A percentile compares a stretch with the other conserved stretches of the same genome.
These are phyloP conservation scores for Ataeniobius toweri DNA, from an alignment of 2,797 vertebrate species.

Conservation along the genomic window DNA sequence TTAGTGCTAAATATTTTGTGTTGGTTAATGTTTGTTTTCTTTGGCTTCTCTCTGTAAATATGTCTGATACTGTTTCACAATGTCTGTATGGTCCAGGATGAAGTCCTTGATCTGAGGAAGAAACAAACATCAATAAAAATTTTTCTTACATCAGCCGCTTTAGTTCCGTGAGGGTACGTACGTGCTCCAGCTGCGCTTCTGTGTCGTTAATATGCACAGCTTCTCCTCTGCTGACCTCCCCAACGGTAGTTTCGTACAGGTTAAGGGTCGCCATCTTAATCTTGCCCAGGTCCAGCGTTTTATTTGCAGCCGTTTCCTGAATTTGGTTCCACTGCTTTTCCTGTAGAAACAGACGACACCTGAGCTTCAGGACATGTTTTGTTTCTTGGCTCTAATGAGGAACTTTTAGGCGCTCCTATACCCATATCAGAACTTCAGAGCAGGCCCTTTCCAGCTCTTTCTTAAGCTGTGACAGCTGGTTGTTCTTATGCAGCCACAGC, in stretches of 20 bases:
- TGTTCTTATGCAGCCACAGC: slow-evolving; percentile 4
- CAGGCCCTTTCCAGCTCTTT: background rate
- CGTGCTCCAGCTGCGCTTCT: slow-evolving; percentile 14
- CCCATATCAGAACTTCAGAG: slow-evolving; percentile 6
- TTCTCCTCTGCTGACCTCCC: background rate
- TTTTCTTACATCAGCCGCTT: background rate
- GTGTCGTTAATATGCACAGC: slow-evolving; percentile 3
- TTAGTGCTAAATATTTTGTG: background rate
- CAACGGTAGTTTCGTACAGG: slow-evolving; percentile 3
- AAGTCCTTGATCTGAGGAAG: slow-evolving; percentile 6
- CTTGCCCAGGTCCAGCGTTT: slow-evolving; percentile 7
- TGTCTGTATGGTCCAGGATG: background rate
- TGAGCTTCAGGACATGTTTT: background rate
- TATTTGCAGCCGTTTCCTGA: slow-evolving; percentile 22
- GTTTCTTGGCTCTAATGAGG: background rate
- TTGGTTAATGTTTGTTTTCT: background rate
- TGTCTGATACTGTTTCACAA: background rate
- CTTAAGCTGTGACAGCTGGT: slow-evolving; percentile 16
- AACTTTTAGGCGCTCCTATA: background rate
- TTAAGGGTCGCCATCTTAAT: slow-evolving; percentile 1
- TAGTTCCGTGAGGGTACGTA: background rate
- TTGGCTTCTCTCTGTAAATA: background rate
- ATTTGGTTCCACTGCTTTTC: slow-evolving; percentile 18
- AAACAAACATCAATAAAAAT: background rate
- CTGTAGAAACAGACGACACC: slow-evolving; percentile 8